phyloP scores from a whole-genome alignment of 2,888 invertebrate genomes.

The Rotaria socialis region DNA sequence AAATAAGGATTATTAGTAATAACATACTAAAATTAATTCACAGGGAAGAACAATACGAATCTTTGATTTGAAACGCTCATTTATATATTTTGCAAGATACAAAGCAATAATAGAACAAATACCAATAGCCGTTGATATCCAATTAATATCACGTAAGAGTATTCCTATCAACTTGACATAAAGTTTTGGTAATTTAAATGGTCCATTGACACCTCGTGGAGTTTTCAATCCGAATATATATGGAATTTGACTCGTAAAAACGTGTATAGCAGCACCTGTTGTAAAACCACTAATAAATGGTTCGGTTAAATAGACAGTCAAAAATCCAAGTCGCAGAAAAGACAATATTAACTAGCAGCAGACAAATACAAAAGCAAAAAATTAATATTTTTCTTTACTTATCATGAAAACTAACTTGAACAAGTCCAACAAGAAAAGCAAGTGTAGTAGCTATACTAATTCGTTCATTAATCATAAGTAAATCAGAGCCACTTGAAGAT shows the following conservation, averaged over 20 bases:
- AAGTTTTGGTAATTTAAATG: background rate
- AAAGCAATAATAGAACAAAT: background rate
- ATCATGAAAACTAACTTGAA: background rate
- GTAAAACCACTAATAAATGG: conserved; percentile 57
- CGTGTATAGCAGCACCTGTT: conserved; percentile 54
- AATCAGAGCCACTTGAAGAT: background rate
- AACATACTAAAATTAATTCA: conserved; percentile 13
- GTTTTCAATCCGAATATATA: conserved; percentile 52
- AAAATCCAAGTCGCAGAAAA: conserved; percentile 54
- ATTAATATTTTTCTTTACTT: too few species aligned
- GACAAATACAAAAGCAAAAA: background rate
- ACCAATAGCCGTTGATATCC: background rate
- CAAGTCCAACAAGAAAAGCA: conserved; percentile 11
- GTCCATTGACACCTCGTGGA: background rate
- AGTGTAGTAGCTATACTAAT: background rate
- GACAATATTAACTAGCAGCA: background rate
- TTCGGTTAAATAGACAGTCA: conserved; percentile 56
- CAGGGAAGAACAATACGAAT: conserved; percentile 12
- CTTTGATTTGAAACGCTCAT: conserved; percentile 14
- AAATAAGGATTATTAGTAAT: background rate
- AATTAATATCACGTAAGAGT: background rate
- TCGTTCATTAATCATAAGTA: background rate
- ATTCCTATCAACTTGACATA: background rate
- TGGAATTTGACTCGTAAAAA: conserved; percentile 54
- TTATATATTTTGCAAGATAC: background rate